A percentile compares a stretch with the other conserved stretches of the same genome.
Conservation (phyloP, 2,888 invertebrate species). For the Dasypogon diadema region DNA sequence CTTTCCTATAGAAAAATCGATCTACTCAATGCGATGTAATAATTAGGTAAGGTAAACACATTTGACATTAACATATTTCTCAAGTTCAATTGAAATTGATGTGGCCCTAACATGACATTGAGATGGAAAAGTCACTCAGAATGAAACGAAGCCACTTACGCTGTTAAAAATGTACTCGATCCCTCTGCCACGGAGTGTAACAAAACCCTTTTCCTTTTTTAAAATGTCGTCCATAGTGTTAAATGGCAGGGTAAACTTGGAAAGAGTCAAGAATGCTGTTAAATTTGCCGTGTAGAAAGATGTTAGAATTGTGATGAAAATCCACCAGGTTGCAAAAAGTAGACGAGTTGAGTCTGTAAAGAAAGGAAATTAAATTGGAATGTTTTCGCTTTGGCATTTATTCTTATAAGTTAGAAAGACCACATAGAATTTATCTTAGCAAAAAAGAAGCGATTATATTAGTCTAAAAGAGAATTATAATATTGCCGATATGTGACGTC, state of each 20-base stretch:
- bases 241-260: slow-evolving; percentile 85
- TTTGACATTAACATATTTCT: not conserved
- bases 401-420: no score
- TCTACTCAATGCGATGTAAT: not conserved
- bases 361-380: slow-evolving; percentile 55
- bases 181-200: slow-evolving; percentile 77
- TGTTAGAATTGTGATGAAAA: slow-evolving; percentile 87
- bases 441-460: no score
- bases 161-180: slow-evolving; percentile 76
- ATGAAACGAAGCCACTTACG: no score
- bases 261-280: slow-evolving; percentile 88
- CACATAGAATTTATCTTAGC: no score
- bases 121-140: not conserved
- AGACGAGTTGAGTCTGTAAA: slow-evolving; percentile 83
- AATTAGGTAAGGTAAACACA: not conserved
- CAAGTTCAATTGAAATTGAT: not conserved
- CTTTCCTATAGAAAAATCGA: not conserved
- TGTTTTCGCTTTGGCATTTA: slow-evolving; percentile 55
- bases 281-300: slow-evolving; percentile 93
- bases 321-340: slow-evolving; percentile 92
- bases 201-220: slow-evolving; percentile 77
- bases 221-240: slow-evolving; percentile 77
- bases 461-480: no score
- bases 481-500: no score
- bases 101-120: not conserved